These are phyloP conservation scores for Eupeodes luniger DNA, from an alignment of 2,888 invertebrate genomes.

Conservation along the genomic window DNA sequence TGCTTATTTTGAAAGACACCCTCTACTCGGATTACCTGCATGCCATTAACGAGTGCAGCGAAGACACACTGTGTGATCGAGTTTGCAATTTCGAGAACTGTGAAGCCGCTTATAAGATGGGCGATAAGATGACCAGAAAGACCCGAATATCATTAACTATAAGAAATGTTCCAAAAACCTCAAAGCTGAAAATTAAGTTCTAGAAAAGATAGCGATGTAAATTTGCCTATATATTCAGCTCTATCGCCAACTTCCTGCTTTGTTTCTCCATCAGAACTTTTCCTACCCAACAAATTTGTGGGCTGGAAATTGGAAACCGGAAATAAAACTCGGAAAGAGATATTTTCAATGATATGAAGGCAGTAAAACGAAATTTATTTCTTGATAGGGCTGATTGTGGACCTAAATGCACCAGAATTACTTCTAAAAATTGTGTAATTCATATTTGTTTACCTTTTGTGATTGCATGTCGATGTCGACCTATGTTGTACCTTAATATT, in stretches of 20 bases:
- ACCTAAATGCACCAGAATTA: slow-evolving; percentile 4
- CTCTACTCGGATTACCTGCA: slow-evolving; percentile 94
- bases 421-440: slow-evolving; percentile 3
- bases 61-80: slow-evolving; percentile 87
- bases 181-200: slow-evolving; percentile 89
- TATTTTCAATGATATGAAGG: neutral
- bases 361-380: neutral
- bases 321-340: neutral
- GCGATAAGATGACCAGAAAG: slow-evolving; percentile 88
- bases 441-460: slow-evolving; percentile 31
- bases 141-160: slow-evolving; percentile 96
- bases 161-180: slow-evolving; percentile 95
- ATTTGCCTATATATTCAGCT: neutral
- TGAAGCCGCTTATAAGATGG: slow-evolving; percentile 85
- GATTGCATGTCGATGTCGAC: slow-evolving; percentile 32
- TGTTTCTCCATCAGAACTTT: neutral
- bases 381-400: neutral
- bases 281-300: neutral
- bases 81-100: slow-evolving; percentile 89
- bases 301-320: neutral
- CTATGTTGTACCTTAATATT: slow-evolving; percentile 7
- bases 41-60: slow-evolving; percentile 90
- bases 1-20: slow-evolving; percentile 92
- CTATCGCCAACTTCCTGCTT: neutral
- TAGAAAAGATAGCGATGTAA: slow-evolving; percentile 37